A percentile compares a stretch with the other conserved stretches of the same genome.
These are phyloP conservation scores for Prostheceraeus crozeri DNA, from an alignment of 2,888 invertebrate species.

Conservation along the genomic window DNA sequence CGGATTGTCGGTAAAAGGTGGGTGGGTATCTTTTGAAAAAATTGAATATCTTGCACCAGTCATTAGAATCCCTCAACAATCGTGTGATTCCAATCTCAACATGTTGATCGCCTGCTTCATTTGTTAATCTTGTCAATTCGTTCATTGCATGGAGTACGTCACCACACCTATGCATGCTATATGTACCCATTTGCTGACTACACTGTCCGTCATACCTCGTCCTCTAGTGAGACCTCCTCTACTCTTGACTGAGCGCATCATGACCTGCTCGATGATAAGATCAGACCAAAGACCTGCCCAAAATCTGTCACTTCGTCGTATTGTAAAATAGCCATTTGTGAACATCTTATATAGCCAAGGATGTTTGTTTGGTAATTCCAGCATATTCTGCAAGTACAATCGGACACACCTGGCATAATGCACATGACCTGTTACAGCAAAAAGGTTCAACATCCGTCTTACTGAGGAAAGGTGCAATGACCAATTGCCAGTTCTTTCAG, in stretches of 20 bases:
- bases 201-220: background rate
- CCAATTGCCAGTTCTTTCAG: conserved; percentile 16
- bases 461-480: background rate
- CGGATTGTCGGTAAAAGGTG: background rate
- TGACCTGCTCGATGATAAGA: conserved; percentile 4
- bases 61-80: background rate
- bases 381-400: background rate
- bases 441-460: background rate
- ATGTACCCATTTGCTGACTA: background rate
- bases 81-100: background rate
- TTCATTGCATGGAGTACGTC: background rate
- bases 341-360: background rate
- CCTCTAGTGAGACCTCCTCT: conserved; percentile 1
- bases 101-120: background rate
- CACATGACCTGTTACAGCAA: conserved; percentile 4
- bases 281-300: conserved; percentile 5
- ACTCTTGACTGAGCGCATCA: background rate
- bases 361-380: background rate
- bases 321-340: background rate
- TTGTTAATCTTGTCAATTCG: background rate
- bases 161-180: conserved; percentile 5
- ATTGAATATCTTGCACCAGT: background rate
- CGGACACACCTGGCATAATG: conserved; percentile 6
- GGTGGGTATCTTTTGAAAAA: background rate
- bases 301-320: conserved; percentile 9